These are phyloP conservation scores for Fissipunctia ypsillon DNA, from an alignment of 2,888 invertebrate genomes.

Conservation along the genomic window DNA sequence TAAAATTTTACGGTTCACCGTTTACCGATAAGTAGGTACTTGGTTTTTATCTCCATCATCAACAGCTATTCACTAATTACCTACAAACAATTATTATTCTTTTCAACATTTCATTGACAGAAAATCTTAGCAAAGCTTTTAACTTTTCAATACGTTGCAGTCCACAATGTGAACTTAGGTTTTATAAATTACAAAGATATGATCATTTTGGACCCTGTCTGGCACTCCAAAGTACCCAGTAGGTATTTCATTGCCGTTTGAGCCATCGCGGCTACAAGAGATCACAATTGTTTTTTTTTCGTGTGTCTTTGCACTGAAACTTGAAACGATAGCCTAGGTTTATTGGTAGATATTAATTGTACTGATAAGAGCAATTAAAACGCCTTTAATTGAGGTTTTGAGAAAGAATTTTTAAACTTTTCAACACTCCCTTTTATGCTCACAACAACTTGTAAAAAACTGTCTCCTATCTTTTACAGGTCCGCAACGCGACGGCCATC, in stretches of 20 bases:
- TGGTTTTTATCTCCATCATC: no score
- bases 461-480: conserved; percentile 84
- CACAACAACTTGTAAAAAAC: background rate
- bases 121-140: background rate
- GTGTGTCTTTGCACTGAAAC: background rate
- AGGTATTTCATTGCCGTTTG: background rate
- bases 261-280: background rate
- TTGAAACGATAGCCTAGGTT: background rate
- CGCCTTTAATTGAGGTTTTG: background rate
- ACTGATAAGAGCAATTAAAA: background rate
- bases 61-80: background rate
- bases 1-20: background rate
- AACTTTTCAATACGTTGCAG: background rate
- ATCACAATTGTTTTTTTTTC: background rate
- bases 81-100: background rate
- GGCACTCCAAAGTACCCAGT: no score
- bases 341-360: background rate
- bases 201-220: background rate
- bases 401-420: background rate
- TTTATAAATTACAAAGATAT: background rate
- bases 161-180: background rate
- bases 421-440: no score
- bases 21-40: background rate
- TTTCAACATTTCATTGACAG: background rate
- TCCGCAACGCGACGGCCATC: conserved; percentile 95